Percentiles rank a stretch among this genome's conserved stretches.
Conservation (phyloP, 2,113 vertebrate genomes). For the Rhinopomastus cyanomelas region DNA sequence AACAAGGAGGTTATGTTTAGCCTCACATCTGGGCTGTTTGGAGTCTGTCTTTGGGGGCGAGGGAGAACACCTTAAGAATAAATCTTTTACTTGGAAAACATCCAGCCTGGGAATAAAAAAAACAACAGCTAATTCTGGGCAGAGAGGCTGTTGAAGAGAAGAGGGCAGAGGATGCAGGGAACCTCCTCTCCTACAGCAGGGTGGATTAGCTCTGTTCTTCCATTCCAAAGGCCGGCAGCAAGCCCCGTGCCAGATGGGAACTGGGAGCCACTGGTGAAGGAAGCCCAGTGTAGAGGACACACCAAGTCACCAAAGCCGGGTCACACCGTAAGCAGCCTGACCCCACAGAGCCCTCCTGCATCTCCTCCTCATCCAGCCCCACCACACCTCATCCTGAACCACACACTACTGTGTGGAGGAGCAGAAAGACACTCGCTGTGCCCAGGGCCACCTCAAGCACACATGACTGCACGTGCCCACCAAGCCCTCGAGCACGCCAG, state of each 20-base stretch:
- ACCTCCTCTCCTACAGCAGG: neutral
- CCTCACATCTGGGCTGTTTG: slow-evolving; percentile 41
- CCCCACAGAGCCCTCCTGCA: neutral
- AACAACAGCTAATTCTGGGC: neutral
- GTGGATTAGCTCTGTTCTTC: neutral
- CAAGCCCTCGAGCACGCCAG: neutral
- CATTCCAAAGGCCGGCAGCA: neutral
- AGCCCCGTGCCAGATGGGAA: neutral
- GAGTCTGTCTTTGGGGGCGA: neutral
- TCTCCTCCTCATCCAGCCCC: neutral
- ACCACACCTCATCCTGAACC: neutral
- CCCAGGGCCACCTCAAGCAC: neutral
- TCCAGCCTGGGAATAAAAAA: neutral
- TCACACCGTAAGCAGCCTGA: neutral
- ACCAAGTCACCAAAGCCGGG: neutral
- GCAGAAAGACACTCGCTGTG: accelerated
- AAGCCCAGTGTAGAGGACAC: neutral
- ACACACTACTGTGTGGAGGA: neutral
- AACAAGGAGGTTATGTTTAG: slow-evolving; percentile 52
- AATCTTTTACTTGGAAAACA: slow-evolving; percentile 42
- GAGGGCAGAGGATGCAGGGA: neutral
- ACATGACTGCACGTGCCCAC: neutral
- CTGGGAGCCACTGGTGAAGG: neutral
- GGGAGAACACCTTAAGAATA: neutral
- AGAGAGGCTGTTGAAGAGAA: neutral